Evolutionary conservation across 2,797 vertebrate species (phyloP).

Genomic region (Alca torda): DNA sequence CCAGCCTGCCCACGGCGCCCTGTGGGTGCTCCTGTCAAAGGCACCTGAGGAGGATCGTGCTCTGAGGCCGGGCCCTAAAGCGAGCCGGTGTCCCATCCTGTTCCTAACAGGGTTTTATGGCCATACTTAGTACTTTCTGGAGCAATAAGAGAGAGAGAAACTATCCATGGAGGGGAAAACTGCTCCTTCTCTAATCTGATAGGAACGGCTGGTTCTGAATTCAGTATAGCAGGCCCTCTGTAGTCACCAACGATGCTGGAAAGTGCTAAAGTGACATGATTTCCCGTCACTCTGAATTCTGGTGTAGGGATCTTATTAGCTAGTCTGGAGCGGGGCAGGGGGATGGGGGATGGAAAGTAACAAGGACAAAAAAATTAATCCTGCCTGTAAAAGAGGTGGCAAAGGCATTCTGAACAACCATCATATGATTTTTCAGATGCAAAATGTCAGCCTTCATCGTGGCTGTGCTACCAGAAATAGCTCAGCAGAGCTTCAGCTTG

Average conservation of each 20-base stretch:
- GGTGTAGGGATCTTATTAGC: not conserved
- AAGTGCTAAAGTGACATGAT: not conserved
- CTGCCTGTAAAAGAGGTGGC: not conserved
- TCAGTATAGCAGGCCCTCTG: not conserved
- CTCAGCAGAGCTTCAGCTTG: not conserved
- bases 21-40: not conserved
- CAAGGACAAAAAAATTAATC: not conserved
- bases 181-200: not conserved
- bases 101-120: not conserved
- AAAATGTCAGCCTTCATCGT: not conserved
- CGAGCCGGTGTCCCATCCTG: accelerated
- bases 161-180: not conserved
- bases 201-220: not conserved
- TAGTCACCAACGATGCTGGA: not conserved
- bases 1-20: not conserved
- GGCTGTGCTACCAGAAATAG: not conserved
- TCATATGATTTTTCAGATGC: not conserved
- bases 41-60: accelerated
- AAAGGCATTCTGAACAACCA: not conserved
- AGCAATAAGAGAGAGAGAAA: not conserved
- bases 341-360: not conserved
- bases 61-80: not conserved
- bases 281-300: not conserved
- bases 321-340: not conserved
- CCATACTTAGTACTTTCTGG: not conserved